Conservation (phyloP, 2,888 invertebrate genomes). For the Pristionchus japonicus region DNA sequence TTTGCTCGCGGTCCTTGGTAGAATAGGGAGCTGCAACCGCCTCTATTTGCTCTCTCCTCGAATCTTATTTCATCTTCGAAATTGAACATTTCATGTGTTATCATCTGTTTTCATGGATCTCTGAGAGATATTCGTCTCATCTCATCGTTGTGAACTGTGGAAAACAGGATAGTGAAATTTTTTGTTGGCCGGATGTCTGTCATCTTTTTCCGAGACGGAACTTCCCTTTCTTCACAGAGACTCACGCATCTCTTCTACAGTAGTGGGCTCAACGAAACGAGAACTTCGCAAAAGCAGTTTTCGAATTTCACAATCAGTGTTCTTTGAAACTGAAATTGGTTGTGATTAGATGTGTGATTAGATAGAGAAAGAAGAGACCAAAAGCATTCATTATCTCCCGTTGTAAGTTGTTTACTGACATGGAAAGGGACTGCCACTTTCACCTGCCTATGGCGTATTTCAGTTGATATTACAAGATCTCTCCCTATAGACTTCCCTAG, state of each 20-base stretch:
- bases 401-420: not conserved
- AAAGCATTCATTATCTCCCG: not conserved
- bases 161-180: not conserved
- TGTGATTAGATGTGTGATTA: not conserved
- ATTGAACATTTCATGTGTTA: not conserved
- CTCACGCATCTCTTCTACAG: not conserved
- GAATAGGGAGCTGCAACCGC: not conserved
- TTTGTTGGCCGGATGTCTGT: not conserved
- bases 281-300: not conserved
- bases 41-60: not conserved
- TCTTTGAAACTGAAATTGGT: not conserved
- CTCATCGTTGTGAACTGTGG: not conserved
- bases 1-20: not conserved
- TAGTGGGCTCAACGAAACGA: too few relatives aligned
- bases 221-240: not conserved
- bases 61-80: not conserved
- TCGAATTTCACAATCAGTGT: not conserved
- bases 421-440: not conserved
- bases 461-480: not conserved
- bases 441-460: not conserved
- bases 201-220: not conserved
- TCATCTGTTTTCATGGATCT: not conserved
- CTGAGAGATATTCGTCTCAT: not conserved
- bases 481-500: not conserved
- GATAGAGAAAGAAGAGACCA: not conserved